These are phyloP conservation scores for Chloroceryle inda DNA, from an alignment of 2,797 vertebrate species.

Conservation along the genomic window DNA sequence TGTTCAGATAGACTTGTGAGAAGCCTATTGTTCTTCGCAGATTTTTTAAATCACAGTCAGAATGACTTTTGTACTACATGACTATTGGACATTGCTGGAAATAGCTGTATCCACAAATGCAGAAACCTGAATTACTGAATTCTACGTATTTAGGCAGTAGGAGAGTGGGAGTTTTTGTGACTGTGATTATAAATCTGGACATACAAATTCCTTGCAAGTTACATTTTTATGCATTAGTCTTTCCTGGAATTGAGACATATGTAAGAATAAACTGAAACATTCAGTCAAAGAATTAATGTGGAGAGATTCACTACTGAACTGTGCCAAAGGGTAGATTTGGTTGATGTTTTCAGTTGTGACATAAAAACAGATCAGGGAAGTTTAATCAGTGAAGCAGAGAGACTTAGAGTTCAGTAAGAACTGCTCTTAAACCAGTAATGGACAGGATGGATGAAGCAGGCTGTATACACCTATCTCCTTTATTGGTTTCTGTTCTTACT, in stretches of 20 bases:
- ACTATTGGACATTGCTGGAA: background rate
- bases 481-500: background rate
- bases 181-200: background rate
- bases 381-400: background rate
- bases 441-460: background rate
- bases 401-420: background rate
- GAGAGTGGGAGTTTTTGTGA: background rate
- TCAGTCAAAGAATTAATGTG: background rate
- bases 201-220: background rate
- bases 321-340: background rate
- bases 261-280: constrained; percentile 33
- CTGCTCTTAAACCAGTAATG: background rate
- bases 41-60: background rate
- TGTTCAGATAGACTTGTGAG: background rate
- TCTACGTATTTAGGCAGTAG: background rate
- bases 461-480: background rate
- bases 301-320: background rate
- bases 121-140: background rate
- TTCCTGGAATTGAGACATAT: background rate
- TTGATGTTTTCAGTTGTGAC: background rate
- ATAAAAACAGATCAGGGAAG: background rate
- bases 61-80: background rate
- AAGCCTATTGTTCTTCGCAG: background rate
- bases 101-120: background rate
- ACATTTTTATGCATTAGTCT: constrained; percentile 17